These are phyloP conservation scores for Coluber constrictor DNA, from an alignment of 2,797 vertebrate species.

Conservation along the genomic window DNA sequence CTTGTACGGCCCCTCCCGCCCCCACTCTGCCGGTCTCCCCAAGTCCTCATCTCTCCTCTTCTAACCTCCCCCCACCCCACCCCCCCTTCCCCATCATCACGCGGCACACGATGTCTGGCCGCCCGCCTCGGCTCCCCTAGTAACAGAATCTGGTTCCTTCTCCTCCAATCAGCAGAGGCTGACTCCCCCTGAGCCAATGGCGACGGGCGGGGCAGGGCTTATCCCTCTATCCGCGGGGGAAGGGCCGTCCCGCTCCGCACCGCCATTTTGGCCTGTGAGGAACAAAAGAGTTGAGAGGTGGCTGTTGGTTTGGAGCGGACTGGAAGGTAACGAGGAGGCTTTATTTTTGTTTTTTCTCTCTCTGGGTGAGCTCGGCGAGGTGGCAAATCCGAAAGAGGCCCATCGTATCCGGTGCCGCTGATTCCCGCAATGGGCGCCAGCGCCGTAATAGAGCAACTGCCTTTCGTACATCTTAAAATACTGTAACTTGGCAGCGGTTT, in stretches of 20 bases:
- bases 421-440: background rate
- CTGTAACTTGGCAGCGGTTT: background rate
- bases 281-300: constrained; percentile 73
- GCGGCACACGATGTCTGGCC: background rate
- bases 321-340: constrained; percentile 50
- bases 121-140: constrained; percentile 53
- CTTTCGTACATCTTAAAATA: background rate
- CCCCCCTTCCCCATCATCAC: background rate
- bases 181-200: constrained; percentile 62
- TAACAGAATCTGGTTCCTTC: constrained; percentile 62
- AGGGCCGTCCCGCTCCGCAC: constrained; percentile 42
- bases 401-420: background rate
- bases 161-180: constrained; percentile 53
- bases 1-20: too few species aligned
- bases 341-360: background rate
- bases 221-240: constrained; percentile 25
- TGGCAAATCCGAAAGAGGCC: background rate
- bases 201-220: constrained; percentile 23
- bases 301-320: background rate
- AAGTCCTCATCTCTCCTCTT: rapidly evolving
- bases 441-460: background rate
- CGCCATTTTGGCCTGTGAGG: constrained; percentile 72
- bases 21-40: background rate
- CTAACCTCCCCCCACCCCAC: background rate
- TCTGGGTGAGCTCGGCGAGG: background rate